phyloP scores from a whole-genome alignment of 2,888 invertebrate species.

The Athetis lepigone region DNA sequence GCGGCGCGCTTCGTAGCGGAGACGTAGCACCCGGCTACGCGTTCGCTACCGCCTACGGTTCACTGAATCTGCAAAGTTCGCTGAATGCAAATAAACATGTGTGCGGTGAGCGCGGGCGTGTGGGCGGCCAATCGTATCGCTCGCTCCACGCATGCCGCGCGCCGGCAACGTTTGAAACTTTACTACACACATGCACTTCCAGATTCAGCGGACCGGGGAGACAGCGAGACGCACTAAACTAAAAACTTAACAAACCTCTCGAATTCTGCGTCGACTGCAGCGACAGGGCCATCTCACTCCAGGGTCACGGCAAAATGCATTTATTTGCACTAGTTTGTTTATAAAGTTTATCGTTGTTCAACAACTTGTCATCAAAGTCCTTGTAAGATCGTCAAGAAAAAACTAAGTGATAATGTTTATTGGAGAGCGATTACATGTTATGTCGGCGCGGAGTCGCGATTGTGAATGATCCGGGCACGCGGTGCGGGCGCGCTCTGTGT shows the following conservation, averaged over 20 bases:
- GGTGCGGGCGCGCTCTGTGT: slow-evolving; percentile 82
- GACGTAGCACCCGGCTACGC: slow-evolving; percentile 83
- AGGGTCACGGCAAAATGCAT: slow-evolving; percentile 86
- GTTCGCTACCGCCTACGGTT: slow-evolving; percentile 85
- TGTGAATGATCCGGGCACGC: slow-evolving; percentile 77
- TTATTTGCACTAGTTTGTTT: slow-evolving; percentile 79
- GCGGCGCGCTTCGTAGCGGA: slow-evolving; percentile 72
- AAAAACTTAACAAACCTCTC: slow-evolving; percentile 85
- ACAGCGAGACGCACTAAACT: slow-evolving; percentile 62
- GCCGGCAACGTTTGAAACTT: slow-evolving; percentile 87
- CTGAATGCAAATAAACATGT: slow-evolving; percentile 89
- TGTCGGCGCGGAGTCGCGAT: slow-evolving; percentile 81
- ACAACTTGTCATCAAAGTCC: slow-evolving; percentile 51
- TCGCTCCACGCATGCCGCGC: slow-evolving; percentile 84
- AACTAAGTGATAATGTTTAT: slow-evolving; percentile 55
- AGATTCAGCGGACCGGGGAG: slow-evolving; percentile 70
- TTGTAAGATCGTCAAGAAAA: slow-evolving; percentile 45
- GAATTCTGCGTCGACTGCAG: slow-evolving; percentile 90
- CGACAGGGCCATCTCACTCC: slow-evolving; percentile 91
- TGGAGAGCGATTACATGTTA: slow-evolving; percentile 76
- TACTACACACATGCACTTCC: slow-evolving; percentile 80
- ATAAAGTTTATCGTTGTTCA: slow-evolving; percentile 65
- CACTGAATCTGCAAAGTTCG: slow-evolving; percentile 88
- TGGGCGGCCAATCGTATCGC: slow-evolving; percentile 83
- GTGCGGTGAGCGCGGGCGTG: slow-evolving; percentile 78